Evolutionary conservation across 2,888 invertebrate species (phyloP).

Genomic region (Listrodromus nycthemerus): DNA sequence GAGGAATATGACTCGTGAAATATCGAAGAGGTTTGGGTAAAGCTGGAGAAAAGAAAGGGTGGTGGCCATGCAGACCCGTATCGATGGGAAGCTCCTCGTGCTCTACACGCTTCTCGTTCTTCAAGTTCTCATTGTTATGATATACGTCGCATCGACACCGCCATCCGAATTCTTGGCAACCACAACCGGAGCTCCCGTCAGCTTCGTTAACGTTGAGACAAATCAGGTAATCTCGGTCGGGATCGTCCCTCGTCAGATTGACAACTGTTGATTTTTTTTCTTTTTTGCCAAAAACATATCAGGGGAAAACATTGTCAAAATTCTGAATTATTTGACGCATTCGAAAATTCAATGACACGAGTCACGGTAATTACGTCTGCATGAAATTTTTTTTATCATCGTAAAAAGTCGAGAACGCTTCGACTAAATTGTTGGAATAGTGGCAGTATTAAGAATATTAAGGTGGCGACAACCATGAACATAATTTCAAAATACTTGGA

Average conservation of each 20-base stretch:
- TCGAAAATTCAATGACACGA: background rate
- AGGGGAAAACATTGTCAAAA: background rate
- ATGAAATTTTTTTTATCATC: too few species aligned
- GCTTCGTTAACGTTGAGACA: constrained; percentile 78
- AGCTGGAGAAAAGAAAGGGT: constrained; percentile 44
- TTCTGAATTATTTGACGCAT: background rate
- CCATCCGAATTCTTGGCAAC: constrained; percentile 74
- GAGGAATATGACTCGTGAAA: constrained; percentile 41
- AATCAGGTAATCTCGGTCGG: constrained; percentile 70
- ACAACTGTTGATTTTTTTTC: background rate
- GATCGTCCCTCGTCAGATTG: background rate
- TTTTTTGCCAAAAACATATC: background rate
- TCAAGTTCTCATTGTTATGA: constrained; percentile 82
- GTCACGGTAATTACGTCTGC: too few species aligned
- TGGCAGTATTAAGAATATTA: too few species aligned
- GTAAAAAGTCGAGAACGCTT: too few species aligned
- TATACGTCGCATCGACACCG: constrained; percentile 82
- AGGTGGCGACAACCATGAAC: too few species aligned
- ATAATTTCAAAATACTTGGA: too few species aligned
- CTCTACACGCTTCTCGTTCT: constrained; percentile 82
- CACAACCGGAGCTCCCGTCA: constrained; percentile 77
- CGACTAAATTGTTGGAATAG: too few species aligned
- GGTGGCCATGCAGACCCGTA: constrained; percentile 82
- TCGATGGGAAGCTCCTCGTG: constrained; percentile 82
- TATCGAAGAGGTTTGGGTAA: constrained; percentile 37